Evolutionary conservation across 2,888 invertebrate species (phyloP).

Genomic region (Brenthis ino): DNA sequence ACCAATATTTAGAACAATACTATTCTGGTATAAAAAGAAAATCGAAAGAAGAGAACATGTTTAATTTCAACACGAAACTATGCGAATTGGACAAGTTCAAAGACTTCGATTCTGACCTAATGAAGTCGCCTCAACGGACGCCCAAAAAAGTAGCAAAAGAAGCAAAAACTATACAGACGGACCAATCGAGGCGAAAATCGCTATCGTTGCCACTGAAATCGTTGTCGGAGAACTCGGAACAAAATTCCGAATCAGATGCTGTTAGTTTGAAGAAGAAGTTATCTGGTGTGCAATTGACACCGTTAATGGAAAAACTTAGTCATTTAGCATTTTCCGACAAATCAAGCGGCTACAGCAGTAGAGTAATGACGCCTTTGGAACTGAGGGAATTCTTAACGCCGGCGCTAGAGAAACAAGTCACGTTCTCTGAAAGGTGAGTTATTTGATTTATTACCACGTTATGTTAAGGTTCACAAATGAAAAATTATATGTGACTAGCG

Average conservation of each 20-base stretch:
- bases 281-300: conserved; percentile 88
- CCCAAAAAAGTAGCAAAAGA: conserved; percentile 70
- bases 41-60: conserved; percentile 72
- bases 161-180: conserved; percentile 56
- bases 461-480: background rate
- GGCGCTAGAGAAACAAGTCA: conserved; percentile 64
- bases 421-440: conserved; percentile 63
- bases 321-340: conserved; percentile 86
- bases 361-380: conserved; percentile 85
- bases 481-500: no score
- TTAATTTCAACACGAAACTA: conserved; percentile 66
- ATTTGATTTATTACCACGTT: background rate
- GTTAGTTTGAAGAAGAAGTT: conserved; percentile 78
- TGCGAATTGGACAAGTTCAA: conserved; percentile 73
- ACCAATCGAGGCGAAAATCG: conserved; percentile 78
- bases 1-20: conserved; percentile 86
- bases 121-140: conserved; percentile 68
- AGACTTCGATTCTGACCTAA: conserved; percentile 75
- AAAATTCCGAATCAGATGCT: conserved; percentile 61
- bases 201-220: conserved; percentile 89
- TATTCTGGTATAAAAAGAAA: conserved; percentile 80
- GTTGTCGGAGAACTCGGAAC: conserved; percentile 73
- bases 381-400: conserved; percentile 73
- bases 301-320: conserved; percentile 91
- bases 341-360: conserved; percentile 86